Conservation (phyloP, 1,140 invertebrate species). For the Lucilia sericata region DNA sequence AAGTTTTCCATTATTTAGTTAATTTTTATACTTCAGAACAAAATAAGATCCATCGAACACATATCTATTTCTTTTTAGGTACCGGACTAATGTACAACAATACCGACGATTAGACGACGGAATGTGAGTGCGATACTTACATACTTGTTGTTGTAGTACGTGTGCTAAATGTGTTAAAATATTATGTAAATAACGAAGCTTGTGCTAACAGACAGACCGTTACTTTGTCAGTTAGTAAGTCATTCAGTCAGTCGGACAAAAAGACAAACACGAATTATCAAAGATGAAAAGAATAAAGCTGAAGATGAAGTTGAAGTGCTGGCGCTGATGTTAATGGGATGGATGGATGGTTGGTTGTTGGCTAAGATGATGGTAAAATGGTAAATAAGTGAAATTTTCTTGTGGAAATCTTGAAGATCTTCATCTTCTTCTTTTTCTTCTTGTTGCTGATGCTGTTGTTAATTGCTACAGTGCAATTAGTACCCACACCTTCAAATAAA, state of each 20-base stretch:
- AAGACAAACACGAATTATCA: not conserved
- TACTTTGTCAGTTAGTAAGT: not conserved
- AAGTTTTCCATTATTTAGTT: too few relatives aligned
- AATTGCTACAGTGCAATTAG: not conserved
- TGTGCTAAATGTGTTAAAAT: slow-evolving; percentile 29
- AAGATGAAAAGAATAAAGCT: too few relatives aligned
- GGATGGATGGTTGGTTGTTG: not conserved
- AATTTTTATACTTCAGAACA: too few relatives aligned
- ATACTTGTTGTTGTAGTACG: not conserved
- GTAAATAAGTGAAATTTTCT: slow-evolving; percentile 11
- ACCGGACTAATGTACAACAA: too few relatives aligned
- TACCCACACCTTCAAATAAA: slow-evolving; percentile 7
- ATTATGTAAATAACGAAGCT: slow-evolving; percentile 22
- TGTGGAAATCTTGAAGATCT: not conserved
- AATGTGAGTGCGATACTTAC: too few relatives aligned
- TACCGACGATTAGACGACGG: too few relatives aligned
- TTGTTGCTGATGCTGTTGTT: not conserved
- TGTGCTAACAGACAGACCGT: slow-evolving; percentile 10
- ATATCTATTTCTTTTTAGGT: too few relatives aligned
- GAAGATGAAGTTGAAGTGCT: too few relatives aligned
- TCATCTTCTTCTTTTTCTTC: not conserved
- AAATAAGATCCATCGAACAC: too few relatives aligned
- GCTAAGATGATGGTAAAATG: not conserved
- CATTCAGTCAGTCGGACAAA: not conserved
- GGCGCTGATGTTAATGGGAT: not conserved